Conservation (phyloP, 2,113 vertebrate genomes). For the Rhodinocichla rosea region DNA sequence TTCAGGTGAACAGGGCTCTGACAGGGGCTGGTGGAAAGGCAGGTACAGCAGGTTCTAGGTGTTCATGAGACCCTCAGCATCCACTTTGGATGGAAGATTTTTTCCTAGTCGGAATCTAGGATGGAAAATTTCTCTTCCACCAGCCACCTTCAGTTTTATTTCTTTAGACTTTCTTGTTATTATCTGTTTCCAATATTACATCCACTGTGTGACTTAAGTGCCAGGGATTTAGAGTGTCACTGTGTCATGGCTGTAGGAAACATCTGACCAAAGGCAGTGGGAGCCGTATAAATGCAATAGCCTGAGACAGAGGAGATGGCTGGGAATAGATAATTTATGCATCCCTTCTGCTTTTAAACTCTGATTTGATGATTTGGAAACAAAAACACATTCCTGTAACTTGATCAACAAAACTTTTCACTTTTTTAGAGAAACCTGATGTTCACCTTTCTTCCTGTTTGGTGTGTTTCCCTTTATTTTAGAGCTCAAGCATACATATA, state of each 20-base stretch:
- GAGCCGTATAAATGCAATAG: neutral
- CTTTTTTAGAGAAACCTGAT: neutral
- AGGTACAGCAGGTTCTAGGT: neutral
- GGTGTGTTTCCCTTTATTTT: neutral
- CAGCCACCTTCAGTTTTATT: neutral
- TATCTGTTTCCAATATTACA: neutral
- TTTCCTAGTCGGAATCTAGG: neutral
- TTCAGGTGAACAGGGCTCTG: neutral
- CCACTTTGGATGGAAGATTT: neutral
- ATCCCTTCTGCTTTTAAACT: neutral
- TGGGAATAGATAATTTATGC: neutral
- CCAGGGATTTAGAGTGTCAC: neutral
- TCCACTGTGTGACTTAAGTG: fast-evolving
- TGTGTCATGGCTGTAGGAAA: neutral
- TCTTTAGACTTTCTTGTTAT: neutral
- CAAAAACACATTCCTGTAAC: neutral
- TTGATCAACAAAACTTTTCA: neutral
- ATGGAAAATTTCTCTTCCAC: neutral
- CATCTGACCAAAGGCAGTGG: neutral
- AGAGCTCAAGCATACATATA: neutral
- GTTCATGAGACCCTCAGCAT: neutral
- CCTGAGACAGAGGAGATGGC: neutral
- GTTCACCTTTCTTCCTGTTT: neutral
- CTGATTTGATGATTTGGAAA: neutral
- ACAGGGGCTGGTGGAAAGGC: neutral